These are phyloP conservation scores for Xenopus petersii DNA, from an alignment of 2,797 vertebrate species.

Conservation along the genomic window DNA sequence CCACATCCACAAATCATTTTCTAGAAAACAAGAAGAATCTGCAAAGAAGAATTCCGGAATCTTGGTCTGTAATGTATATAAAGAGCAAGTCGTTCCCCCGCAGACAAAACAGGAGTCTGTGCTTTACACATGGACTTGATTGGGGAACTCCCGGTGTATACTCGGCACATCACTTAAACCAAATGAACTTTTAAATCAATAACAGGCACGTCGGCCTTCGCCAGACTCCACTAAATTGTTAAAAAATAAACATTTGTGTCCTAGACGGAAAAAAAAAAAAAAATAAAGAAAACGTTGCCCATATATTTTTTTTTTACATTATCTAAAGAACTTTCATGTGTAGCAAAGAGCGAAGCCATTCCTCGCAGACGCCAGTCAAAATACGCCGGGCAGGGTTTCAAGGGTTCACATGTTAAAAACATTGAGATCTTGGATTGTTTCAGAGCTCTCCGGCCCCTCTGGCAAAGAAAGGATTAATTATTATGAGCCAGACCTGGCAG, in stretches of 20 bases:
- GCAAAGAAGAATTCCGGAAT: conserved; percentile 6
- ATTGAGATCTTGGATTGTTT: conserved; percentile 22
- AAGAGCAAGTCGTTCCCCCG: not conserved
- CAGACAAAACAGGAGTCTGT: too few relatives aligned
- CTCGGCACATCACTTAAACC: conserved; percentile 48
- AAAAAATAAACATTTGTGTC: conserved; percentile 50
- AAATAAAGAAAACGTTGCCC: conserved; percentile 9
- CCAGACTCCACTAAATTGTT: conserved; percentile 45
- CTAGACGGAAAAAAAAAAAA: conserved; percentile 48
- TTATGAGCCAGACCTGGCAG: conserved; percentile 17
- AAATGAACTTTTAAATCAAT: conserved; percentile 50
- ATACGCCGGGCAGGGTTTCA: conserved; percentile 18
- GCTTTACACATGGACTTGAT: conserved; percentile 37
- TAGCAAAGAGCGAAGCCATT: conserved; percentile 29
- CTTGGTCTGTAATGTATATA: conserved; percentile 12
- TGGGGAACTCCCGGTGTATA: conserved; percentile 34
- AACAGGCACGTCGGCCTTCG: conserved; percentile 39
- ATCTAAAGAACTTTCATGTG: conserved; percentile 48
- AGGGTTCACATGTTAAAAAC: conserved; percentile 19
- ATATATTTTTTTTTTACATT: conserved; percentile 42
- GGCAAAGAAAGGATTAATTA: conserved; percentile 39
- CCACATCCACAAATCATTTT: too few relatives aligned
- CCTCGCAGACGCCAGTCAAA: conserved; percentile 45
- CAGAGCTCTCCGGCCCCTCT: conserved; percentile 26
- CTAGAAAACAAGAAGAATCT: too few relatives aligned